phyloP scores from a whole-genome alignment of 2,113 vertebrate genomes.

The Asarcornis scutulata region DNA sequence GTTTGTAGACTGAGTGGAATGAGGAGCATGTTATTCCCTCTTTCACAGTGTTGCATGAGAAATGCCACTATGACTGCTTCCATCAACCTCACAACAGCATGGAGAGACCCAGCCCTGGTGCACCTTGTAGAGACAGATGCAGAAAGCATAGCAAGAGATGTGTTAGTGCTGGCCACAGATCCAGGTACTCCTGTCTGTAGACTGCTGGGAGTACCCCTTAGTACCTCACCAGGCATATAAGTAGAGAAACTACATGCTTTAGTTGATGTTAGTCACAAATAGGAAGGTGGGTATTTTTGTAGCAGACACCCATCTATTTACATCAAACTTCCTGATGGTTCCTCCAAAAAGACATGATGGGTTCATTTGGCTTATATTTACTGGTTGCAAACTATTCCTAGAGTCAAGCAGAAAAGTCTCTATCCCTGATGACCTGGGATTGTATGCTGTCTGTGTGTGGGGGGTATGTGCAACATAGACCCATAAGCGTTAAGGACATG shows the following conservation, averaged over 20 bases:
- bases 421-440: background rate
- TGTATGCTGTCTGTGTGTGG: background rate
- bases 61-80: background rate
- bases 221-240: background rate
- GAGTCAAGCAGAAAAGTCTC: background rate
- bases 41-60: background rate
- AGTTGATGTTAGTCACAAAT: background rate
- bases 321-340: fast-evolving
- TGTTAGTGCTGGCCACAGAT: background rate
- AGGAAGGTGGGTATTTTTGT: background rate
- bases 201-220: background rate
- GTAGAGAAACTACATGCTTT: background rate
- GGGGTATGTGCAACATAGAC: background rate
- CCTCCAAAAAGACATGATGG: background rate
- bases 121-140: background rate
- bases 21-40: background rate
- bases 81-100: background rate
- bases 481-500: background rate
- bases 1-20: background rate
- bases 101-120: background rate
- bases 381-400: background rate
- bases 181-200: background rate
- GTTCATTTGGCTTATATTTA: background rate
- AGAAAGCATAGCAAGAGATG: background rate
- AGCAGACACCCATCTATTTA: background rate